A percentile compares a stretch with the other conserved stretches of the same genome.
Conservation (phyloP, 2,888 invertebrate genomes). For the Callinectes sapidus region DNA sequence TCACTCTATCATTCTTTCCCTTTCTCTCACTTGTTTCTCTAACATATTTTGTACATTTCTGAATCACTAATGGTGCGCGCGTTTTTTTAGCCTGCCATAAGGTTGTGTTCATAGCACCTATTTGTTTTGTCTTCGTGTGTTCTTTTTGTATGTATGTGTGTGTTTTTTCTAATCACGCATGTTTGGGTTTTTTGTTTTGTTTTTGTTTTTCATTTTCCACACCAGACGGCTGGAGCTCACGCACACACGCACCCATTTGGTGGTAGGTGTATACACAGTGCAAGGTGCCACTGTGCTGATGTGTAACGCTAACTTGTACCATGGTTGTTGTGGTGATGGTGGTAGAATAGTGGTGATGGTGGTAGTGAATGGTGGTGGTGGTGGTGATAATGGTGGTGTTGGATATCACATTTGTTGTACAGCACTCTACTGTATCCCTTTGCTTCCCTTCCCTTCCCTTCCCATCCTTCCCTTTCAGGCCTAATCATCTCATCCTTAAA, state of each 20-base stretch:
- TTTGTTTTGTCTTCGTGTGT: neutral
- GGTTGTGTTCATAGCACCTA: neutral
- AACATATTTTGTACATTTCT: slow-evolving; percentile 18
- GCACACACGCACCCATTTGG: neutral
- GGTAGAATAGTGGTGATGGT: neutral
- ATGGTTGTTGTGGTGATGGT: neutral
- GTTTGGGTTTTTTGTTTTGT: neutral
- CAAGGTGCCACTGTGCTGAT: neutral
- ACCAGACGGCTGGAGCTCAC: neutral
- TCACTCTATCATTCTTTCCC: neutral
- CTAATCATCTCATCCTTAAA: neutral
- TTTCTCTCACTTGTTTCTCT: neutral
- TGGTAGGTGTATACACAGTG: neutral
- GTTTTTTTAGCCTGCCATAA: neutral
- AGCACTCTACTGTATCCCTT: neutral
- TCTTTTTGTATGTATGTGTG: neutral
- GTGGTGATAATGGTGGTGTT: slow-evolving; percentile 4
- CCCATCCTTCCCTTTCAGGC: neutral
- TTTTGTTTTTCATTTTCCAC: neutral
- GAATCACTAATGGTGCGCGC: slow-evolving; percentile 6
- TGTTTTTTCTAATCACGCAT: neutral
- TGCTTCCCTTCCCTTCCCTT: neutral
- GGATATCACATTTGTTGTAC: slow-evolving; percentile 15
- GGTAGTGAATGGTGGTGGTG: neutral
- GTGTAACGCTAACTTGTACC: slow-evolving; percentile 18